phyloP scores from a whole-genome alignment of 2,888 invertebrate genomes.

The Scaptomyza reducta region DNA sequence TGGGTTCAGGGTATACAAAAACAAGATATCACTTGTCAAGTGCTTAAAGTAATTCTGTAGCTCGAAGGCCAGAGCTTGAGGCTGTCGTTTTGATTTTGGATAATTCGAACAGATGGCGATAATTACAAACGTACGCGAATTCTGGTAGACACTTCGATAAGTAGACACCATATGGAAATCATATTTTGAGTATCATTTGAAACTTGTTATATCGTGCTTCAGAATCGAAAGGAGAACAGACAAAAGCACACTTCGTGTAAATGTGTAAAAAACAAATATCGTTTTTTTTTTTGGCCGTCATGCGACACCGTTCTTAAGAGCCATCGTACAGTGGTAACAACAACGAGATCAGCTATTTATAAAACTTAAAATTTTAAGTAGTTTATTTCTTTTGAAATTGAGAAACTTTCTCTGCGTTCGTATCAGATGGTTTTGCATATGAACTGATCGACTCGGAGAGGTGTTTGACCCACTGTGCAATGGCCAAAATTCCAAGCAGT shows the following conservation, averaged over 20 bases:
- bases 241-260: constrained; percentile 4
- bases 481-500: background rate
- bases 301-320: constrained; percentile 24
- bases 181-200: constrained; percentile 6
- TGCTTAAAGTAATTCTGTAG: background rate
- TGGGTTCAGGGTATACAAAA: too few species aligned
- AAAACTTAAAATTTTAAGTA: background rate
- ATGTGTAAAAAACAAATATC: constrained; percentile 29
- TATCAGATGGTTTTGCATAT: background rate
- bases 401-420: background rate
- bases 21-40: background rate
- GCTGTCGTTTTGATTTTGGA: background rate
- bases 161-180: constrained; percentile 3
- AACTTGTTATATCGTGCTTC: constrained; percentile 4
- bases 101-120: background rate
- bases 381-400: background rate
- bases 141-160: background rate
- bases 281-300: constrained; percentile 36
- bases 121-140: background rate
- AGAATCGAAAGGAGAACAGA: constrained; percentile 21
- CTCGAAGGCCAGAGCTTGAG: constrained; percentile 1
- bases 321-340: constrained; percentile 36
- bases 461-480: constrained; percentile 20
- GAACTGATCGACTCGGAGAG: background rate
- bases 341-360: too few species aligned